Evolutionary conservation across 2,888 invertebrate genomes (phyloP), one percentile per base, ranked within the genome.

Genomic region (Nomada fabriciana): DNA sequence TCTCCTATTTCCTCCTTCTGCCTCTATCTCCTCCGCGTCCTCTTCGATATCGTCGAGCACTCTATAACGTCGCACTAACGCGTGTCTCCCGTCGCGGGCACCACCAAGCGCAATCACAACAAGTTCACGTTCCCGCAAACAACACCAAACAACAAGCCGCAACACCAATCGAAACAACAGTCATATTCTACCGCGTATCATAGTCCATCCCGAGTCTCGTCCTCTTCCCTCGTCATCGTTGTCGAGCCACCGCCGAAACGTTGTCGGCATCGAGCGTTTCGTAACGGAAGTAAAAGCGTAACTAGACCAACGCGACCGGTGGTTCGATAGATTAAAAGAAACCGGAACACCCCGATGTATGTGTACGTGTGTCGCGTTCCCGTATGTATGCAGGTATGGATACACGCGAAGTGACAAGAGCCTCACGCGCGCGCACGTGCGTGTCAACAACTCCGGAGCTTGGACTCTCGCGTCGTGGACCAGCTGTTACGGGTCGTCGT

Each of bases 371-470:
- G 25, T 9, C 3, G 57, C 36, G 60, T 61, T 10, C 42, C 13
- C 68, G 68, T 74, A 36, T 50, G 36, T 43, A 55, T 15, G 47
- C 25, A 29, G 9, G 52, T 1, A 36, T 11, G 47, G n/a, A 15
- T 36, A 7, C 36, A 47, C 47, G 47, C 11, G 47, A n/a, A 52
- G 55, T 50, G 50, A 63, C 55, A 55, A 63, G 55, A 36, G 80
- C 20, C 70, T 80, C 80, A 71, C 80, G 79, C 80, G 80, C 80
- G 80, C 80, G 79, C 80, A 80, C 80, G 80, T 80, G 80, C 80
- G 80, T 80, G 80, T 80, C 80, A 80, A 80, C 80, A 80, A 80
- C 80, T 79, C 72, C 72, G 36, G 47, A 55, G 72, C 53, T 59
- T 53, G 67, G 72, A 71, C 67, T 72, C 20, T 77, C 82, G 76